These are phyloP conservation scores for Apotomis turbidana DNA, from an alignment of 2,888 invertebrate genomes.

Conservation along the genomic window DNA sequence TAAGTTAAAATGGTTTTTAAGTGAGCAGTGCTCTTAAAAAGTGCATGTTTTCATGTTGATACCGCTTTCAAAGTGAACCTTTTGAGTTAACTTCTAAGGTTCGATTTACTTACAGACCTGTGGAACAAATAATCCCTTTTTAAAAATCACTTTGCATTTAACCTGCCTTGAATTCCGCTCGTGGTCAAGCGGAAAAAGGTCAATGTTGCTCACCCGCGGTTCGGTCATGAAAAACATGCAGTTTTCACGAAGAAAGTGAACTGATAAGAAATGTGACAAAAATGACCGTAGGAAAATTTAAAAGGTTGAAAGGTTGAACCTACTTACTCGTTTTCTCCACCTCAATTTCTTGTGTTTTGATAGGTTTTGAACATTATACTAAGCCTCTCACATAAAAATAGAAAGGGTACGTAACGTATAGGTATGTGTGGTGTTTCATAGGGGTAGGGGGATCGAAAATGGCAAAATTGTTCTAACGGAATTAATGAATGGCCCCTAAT, in stretches of 20 bases:
- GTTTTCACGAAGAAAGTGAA: slow-evolving; percentile 21
- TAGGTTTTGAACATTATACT: too few relatives aligned
- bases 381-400: too few relatives aligned
- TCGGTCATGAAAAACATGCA: slow-evolving; percentile 10
- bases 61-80: not conserved
- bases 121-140: not conserved
- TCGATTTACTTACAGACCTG: not conserved
- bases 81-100: not conserved
- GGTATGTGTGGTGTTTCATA: too few relatives aligned
- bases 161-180: slow-evolving; percentile 11
- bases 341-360: too few relatives aligned
- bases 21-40: not conserved
- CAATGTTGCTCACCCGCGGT: slow-evolving; percentile 6
- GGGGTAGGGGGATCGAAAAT: too few relatives aligned
- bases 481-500: too few relatives aligned
- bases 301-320: too few relatives aligned
- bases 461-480: too few relatives aligned
- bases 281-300: not conserved
- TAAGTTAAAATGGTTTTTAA: not conserved
- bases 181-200: slow-evolving; percentile 20
- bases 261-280: not conserved
- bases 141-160: not conserved
- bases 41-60: not conserved
- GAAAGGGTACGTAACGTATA: too few relatives aligned
- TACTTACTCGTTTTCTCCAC: too few relatives aligned